A percentile compares a stretch with the other conserved stretches of the same genome.
phyloP scores from a whole-genome alignment of 1,140 invertebrate species.

The Zaprionus inermis region DNA sequence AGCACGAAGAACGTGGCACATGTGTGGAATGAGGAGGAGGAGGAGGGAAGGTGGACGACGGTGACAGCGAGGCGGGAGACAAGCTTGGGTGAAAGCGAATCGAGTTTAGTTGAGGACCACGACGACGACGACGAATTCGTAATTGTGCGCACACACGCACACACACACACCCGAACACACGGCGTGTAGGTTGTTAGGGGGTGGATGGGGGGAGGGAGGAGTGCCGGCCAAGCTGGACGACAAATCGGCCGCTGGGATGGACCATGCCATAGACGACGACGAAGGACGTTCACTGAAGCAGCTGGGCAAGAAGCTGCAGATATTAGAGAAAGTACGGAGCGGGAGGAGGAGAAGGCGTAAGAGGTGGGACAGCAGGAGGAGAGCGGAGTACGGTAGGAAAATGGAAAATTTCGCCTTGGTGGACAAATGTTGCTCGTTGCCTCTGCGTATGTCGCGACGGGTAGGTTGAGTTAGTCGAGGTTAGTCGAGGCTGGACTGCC shows the following conservation, averaged over 20 bases:
- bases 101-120: constrained; percentile 68
- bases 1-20: neutral
- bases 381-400: constrained; percentile 54
- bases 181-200: constrained; percentile 3
- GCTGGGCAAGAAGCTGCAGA: constrained; percentile 76
- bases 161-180: constrained; percentile 52
- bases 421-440: constrained; percentile 65
- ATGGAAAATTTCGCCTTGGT: constrained; percentile 77
- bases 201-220: neutral
- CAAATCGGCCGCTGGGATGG: constrained; percentile 61
- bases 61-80: constrained; percentile 62
- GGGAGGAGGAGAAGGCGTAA: too few species aligned
- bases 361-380: neutral
- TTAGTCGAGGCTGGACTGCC: neutral
- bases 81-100: constrained; percentile 72
- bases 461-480: constrained; percentile 7
- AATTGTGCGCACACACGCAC: constrained; percentile 73
- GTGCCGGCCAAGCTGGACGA: constrained; percentile 47
- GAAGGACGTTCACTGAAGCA: constrained; percentile 55
- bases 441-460: constrained; percentile 17
- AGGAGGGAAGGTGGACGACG: constrained; percentile 40
- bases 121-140: constrained; percentile 73
- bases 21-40: neutral
- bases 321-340: constrained; percentile 73
- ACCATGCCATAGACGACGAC: constrained; percentile 20